phyloP scores from a whole-genome alignment of 1,140 invertebrate species.

The Prorops nasuta region DNA sequence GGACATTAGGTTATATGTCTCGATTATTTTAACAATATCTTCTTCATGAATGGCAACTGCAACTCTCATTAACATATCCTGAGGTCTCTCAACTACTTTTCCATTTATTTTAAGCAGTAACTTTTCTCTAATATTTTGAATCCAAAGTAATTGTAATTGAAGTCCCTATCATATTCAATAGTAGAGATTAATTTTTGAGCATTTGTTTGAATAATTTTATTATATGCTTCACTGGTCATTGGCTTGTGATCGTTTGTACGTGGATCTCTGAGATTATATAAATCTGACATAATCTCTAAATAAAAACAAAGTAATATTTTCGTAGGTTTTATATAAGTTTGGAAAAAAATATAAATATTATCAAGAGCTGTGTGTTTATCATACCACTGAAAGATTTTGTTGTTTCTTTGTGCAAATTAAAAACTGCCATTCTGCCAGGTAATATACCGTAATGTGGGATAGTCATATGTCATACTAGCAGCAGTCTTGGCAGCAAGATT shows the following conservation, averaged over 20 bases:
- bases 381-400: constrained; percentile 86
- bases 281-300: constrained; percentile 85
- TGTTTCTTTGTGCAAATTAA: constrained; percentile 97
- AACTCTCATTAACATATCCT: constrained; percentile 99
- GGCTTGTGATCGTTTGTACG: constrained; percentile 70
- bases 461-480: constrained; percentile 92
- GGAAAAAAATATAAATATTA: constrained; percentile 1
- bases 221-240: constrained; percentile 83
- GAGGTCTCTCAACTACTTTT: constrained; percentile 94
- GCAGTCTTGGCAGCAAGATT: constrained; percentile 96
- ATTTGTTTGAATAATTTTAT: constrained; percentile 84
- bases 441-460: constrained; percentile 97
- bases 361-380: constrained; percentile 13
- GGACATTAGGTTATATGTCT: constrained; percentile 93
- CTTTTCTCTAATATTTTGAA: constrained; percentile 97
- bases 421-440: constrained; percentile 93
- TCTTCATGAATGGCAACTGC: constrained; percentile 94
- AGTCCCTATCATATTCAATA: constrained; percentile 97
- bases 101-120: constrained; percentile 92
- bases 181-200: constrained; percentile 89
- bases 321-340: background rate
- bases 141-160: constrained; percentile 97
- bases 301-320: constrained; percentile 3
- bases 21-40: constrained; percentile 89
- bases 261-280: constrained; percentile 77